Evolutionary conservation across 1,140 invertebrate genomes (phyloP).

Genomic region (Achatina immaculata): DNA sequence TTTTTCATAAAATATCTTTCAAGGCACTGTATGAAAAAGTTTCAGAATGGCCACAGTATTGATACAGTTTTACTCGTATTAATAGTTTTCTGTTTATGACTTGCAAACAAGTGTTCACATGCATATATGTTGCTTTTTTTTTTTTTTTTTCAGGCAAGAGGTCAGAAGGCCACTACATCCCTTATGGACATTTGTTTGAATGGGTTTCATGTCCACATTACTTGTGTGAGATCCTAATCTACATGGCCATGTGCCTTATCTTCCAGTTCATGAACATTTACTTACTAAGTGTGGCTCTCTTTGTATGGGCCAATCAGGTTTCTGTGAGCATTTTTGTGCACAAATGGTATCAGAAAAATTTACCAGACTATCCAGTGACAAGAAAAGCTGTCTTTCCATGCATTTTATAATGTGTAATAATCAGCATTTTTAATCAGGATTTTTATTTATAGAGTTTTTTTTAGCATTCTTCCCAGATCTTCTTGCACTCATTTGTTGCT

Average conservation of each 20-base stretch:
- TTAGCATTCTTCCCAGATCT: too few species aligned
- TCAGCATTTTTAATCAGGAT: too few species aligned
- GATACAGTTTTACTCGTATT: too few species aligned
- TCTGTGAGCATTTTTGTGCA: background rate
- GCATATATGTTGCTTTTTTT: too few species aligned
- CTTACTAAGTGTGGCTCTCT: background rate
- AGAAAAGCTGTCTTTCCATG: conserved; percentile 21
- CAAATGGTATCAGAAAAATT: conserved; percentile 25
- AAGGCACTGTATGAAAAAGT: too few species aligned
- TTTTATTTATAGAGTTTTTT: too few species aligned
- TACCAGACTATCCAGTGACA: conserved; percentile 6
- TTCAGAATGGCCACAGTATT: too few species aligned
- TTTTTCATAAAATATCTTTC: too few species aligned
- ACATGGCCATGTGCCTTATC: background rate
- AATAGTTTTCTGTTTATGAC: too few species aligned
- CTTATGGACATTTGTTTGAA: conserved; percentile 29
- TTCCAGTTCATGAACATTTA: conserved; percentile 12
- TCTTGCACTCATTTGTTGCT: too few species aligned
- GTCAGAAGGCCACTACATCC: conserved; percentile 15
- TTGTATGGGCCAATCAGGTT: conserved; percentile 31
- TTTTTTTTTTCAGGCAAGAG: conserved; percentile 14
- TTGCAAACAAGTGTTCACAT: too few species aligned
- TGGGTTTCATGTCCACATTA: conserved; percentile 28
- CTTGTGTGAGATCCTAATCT: conserved; percentile 34
- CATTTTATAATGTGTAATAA: conserved; percentile 23